Evolutionary conservation across 2,113 vertebrate species (phyloP).

Genomic region (Gila orcuttii): DNA sequence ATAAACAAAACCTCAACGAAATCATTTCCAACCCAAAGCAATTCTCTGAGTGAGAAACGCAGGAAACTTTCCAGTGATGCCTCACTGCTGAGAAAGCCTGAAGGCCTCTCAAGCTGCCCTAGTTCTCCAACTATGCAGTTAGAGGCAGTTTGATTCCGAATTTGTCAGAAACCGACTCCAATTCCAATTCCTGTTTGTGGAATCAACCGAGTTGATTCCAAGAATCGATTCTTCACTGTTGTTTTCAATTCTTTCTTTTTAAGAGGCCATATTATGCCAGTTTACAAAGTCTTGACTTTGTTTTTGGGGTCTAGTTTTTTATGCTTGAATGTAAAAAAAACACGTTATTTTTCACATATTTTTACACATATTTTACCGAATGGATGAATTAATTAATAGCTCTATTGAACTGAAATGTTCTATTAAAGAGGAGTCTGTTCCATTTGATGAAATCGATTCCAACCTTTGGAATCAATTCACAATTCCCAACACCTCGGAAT

Average conservation of each 20-base stretch:
- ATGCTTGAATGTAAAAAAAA: too few species aligned
- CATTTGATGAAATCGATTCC: too few species aligned
- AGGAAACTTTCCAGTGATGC: background rate
- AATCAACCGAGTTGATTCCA: background rate
- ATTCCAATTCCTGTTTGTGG: background rate
- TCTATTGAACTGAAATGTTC: too few species aligned
- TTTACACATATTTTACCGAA: too few species aligned
- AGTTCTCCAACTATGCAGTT: background rate
- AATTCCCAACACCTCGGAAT: too few species aligned
- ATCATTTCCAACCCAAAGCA: constrained; percentile 10
- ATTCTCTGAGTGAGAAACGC: background rate
- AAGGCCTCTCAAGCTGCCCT: background rate
- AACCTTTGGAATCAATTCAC: too few species aligned
- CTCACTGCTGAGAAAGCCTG: background rate
- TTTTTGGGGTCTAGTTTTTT: too few species aligned
- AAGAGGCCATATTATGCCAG: background rate
- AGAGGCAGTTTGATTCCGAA: background rate
- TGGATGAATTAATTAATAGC: too few species aligned
- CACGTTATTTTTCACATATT: too few species aligned
- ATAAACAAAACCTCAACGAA: constrained; percentile 7
- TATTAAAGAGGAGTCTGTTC: too few species aligned
- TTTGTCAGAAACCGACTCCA: background rate
- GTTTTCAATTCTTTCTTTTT: background rate
- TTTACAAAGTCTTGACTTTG: too few species aligned
- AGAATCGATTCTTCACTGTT: background rate